phyloP scores from a whole-genome alignment of 2,797 vertebrate species.

The Parauchenoglanis ngamensis region DNA sequence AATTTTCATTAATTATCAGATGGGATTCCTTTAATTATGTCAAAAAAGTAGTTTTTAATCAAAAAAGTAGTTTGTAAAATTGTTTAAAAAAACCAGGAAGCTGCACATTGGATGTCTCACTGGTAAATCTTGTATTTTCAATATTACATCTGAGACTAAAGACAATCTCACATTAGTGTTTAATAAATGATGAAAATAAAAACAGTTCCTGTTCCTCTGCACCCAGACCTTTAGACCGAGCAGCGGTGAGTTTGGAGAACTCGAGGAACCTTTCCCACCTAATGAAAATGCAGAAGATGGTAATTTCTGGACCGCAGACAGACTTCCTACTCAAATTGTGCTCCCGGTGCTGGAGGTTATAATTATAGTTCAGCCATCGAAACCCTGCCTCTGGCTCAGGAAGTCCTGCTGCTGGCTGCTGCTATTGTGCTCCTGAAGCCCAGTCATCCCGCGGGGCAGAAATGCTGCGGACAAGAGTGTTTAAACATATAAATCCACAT shows the following conservation, averaged over 20 bases:
- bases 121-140: background rate
- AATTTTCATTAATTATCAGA: background rate
- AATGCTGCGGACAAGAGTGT: conserved; percentile 3
- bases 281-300: conserved; percentile 36
- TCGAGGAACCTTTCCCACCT: conserved; percentile 28
- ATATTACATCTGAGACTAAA: background rate
- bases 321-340: conserved; percentile 26
- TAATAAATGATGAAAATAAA: conserved; percentile 26
- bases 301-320: conserved; percentile 27
- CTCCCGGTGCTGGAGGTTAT: conserved; percentile 31
- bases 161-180: conserved; percentile 1
- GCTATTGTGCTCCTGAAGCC: conserved; percentile 14
- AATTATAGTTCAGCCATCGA: conserved; percentile 35
- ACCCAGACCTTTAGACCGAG: conserved; percentile 27
- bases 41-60: background rate
- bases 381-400: conserved; percentile 36
- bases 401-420: conserved; percentile 32
- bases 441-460: background rate
- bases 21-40: too few species aligned
- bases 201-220: conserved; percentile 5
- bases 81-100: background rate
- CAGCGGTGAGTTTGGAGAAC: conserved; percentile 12
- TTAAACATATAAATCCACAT: conserved; percentile 16
- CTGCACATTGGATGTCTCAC: too few species aligned
- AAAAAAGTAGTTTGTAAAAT: background rate